phyloP scores from a whole-genome alignment of 2,888 invertebrate species.

The Penaeus monodon region DNA sequence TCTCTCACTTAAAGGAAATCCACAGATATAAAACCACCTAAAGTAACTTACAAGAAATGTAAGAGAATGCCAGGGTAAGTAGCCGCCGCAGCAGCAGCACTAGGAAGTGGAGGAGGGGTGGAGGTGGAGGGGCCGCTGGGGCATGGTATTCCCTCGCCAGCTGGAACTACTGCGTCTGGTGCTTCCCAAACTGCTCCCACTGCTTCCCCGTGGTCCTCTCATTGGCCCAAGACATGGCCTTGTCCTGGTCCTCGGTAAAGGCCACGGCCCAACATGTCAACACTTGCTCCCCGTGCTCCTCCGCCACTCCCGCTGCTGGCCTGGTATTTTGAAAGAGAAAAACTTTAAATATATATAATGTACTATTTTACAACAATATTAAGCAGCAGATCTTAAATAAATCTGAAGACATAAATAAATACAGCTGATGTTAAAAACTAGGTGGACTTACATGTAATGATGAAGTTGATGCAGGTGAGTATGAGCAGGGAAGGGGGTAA shows the following conservation, averaged over 20 bases:
- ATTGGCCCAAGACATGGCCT: slow-evolving; percentile 62
- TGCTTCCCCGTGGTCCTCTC: slow-evolving; percentile 56
- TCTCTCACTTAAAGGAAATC: neutral
- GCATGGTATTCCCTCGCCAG: slow-evolving; percentile 65
- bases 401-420: neutral
- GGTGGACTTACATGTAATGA: slow-evolving; percentile 53
- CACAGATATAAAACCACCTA: neutral
- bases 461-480: slow-evolving; percentile 59
- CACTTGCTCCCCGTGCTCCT: slow-evolving; percentile 45
- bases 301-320: slow-evolving; percentile 52
- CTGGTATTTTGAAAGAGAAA: slow-evolving; percentile 14
- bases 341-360: neutral
- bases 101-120: slow-evolving; percentile 64
- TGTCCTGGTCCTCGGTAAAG: slow-evolving; percentile 56
- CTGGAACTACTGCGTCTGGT: slow-evolving; percentile 54
- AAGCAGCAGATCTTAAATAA: neutral
- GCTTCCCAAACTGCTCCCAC: slow-evolving; percentile 49
- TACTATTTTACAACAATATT: too few species aligned
- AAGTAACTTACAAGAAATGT: slow-evolving; percentile 76
- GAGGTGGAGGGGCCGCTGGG: slow-evolving; percentile 59
- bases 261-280: slow-evolving; percentile 61
- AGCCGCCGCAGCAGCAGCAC: slow-evolving; percentile 67
- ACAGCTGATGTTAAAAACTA: neutral
- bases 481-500: slow-evolving; percentile 56
- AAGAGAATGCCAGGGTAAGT: slow-evolving; percentile 85